phyloP scores from a whole-genome alignment of 2,888 invertebrate genomes.

The Calameuta idolon region DNA sequence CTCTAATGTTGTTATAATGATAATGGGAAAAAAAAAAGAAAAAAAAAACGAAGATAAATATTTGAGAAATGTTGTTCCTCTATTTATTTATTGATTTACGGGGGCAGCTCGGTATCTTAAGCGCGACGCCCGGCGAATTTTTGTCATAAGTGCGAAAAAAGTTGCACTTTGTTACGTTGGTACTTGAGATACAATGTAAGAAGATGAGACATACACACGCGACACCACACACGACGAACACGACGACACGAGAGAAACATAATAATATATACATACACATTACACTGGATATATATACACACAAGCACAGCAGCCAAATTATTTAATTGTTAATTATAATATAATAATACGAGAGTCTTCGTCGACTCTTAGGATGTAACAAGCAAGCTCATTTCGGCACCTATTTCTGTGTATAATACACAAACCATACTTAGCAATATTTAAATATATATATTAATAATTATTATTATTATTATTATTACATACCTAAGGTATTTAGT shows the following conservation, averaged over 20 bases:
- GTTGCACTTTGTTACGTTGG: conserved; percentile 43
- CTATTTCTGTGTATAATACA: conserved; percentile 61
- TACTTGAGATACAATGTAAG: conserved; percentile 37
- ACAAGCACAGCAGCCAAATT: conserved; percentile 38
- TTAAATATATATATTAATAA: conserved; percentile 30
- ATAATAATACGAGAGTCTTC: too few relatives aligned
- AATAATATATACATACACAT: conserved; percentile 2
- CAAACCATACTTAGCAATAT: conserved; percentile 43
- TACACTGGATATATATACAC: conserved; percentile 15
- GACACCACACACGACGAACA: background rate
- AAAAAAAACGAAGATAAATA: conserved; percentile 14
- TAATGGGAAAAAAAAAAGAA: conserved; percentile 25
- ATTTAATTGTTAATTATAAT: conserved; percentile 35
- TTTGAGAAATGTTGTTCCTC: conserved; percentile 59
- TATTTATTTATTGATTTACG: conserved; percentile 63
- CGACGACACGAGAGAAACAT: background rate
- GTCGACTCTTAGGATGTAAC: background rate
- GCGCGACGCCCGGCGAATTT: conserved; percentile 29
- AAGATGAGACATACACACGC: background rate
- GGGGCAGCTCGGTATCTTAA: conserved; percentile 38
- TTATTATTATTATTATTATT: conserved; percentile 20
- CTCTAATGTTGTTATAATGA: conserved; percentile 54
- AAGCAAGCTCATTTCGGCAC: conserved; percentile 59
- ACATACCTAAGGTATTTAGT: background rate
- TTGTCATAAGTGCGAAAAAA: conserved; percentile 22